Conservation (phyloP, 2,888 invertebrate genomes). For the Cephus pulcher region DNA sequence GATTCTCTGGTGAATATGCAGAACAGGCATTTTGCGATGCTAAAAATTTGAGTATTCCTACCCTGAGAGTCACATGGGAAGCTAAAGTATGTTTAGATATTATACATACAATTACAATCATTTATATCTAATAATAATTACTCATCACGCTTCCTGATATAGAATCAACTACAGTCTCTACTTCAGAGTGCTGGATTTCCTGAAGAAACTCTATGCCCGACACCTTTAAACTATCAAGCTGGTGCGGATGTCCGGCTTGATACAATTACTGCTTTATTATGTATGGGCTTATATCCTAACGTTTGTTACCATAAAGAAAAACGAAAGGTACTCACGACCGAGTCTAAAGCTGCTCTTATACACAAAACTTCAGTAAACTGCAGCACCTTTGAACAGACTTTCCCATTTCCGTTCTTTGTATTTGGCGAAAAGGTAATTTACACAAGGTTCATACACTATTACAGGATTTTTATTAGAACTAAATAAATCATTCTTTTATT, state of each 20-base stretch:
- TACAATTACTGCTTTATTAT: conserved; percentile 84
- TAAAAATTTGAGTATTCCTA: conserved; percentile 90
- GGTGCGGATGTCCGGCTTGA: conserved; percentile 86
- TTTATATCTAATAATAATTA: background rate
- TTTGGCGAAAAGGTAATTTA: conserved; percentile 90
- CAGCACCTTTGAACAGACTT: conserved; percentile 82
- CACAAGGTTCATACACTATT: background rate
- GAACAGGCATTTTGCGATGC: conserved; percentile 91
- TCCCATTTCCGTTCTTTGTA: conserved; percentile 95
- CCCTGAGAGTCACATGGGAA: conserved; percentile 91
- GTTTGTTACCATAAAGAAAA: conserved; percentile 96
- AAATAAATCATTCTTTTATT: conserved; percentile 18
- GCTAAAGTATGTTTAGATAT: conserved; percentile 74
- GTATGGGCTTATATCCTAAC: conserved; percentile 95
- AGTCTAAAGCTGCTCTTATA: conserved; percentile 93
- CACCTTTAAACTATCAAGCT: conserved; percentile 79
- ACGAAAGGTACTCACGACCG: conserved; percentile 94
- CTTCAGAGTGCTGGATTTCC: conserved; percentile 86
- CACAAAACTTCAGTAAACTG: conserved; percentile 98
- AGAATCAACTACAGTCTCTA: conserved; percentile 77
- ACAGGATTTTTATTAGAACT: background rate
- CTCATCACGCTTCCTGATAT: conserved; percentile 27
- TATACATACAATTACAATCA: background rate
- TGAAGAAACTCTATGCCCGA: conserved; percentile 84
- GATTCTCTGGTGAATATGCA: conserved; percentile 77